Evolutionary conservation across 1,140 invertebrate species (phyloP), one percentile per base, ranked within the genome.

Genomic region (Acyrthosiphon pisum): DNA sequence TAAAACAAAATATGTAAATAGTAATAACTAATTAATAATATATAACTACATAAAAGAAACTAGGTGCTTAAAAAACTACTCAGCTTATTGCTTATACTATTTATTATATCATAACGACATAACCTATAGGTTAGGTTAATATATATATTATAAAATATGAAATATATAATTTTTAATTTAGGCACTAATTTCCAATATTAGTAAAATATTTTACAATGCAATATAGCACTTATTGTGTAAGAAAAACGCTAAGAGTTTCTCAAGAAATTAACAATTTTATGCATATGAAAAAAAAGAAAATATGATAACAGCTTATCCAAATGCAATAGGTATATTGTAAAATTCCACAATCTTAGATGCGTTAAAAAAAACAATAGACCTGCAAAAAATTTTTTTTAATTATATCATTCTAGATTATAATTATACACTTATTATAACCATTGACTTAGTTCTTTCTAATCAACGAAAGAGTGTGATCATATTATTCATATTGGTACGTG

Each of bases 101-200:
- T n/a, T n/a, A 68, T 68, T 68, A 4, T 68, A n/a, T 44, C 44
- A 44, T 44, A 4, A 44, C 44, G 2, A 7, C 44, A 44, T 2
- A 44, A 7, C 2, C 44, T n/a, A n/a, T n/a, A n/a, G n/a, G n/a
- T n/a, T n/a, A n/a, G n/a, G n/a, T n/a, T n/a, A n/a, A 44, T 44
- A 44, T 44, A 44, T 44, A 18, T n/a, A 30, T 68, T n/a, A 76
- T 18, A 76, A 35, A 6, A 76, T 14, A 14, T 6, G 7, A 68
- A 68, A 68, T 76, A 68, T 76, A 76, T 35, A 76, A 76, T 76
- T 76, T 68, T 76, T n/a, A 76, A 76, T 76, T 30, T n/a, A 41
- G 3, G 41, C 4, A n/a, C n/a, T 76, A 35, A 18, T 76, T 76
- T 76, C 4, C 60, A n/a, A 18, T 76, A 76, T n/a, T 68, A 68